A percentile compares a stretch with the other conserved stretches of the same genome.
phyloP scores from a whole-genome alignment of 2,888 invertebrate genomes.

The Phortica magna region DNA sequence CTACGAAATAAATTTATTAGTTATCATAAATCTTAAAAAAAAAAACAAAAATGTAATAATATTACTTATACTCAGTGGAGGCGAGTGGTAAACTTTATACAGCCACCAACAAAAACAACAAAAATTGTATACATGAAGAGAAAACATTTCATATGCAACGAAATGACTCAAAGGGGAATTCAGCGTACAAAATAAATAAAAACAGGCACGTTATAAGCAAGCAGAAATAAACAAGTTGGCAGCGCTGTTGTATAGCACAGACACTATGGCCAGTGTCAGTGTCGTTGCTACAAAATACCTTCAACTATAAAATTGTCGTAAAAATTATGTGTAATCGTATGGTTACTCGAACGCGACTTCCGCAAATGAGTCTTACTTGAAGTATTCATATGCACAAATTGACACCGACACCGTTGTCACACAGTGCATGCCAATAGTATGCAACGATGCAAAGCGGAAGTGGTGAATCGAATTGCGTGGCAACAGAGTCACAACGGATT shows the following conservation, averaged over 20 bases:
- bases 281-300: too few species aligned
- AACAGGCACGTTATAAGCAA: neutral
- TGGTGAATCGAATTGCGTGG: neutral
- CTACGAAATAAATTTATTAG: too few species aligned
- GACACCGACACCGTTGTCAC: neutral
- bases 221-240: neutral
- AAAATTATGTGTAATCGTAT: too few species aligned
- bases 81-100: neutral
- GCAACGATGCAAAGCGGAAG: neutral
- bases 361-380: neutral
- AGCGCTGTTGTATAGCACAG: constrained; percentile 24
- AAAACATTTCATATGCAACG: constrained; percentile 65
- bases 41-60: constrained; percentile 50
- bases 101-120: neutral
- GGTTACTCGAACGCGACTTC: neutral
- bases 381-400: neutral
- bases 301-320: too few species aligned
- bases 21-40: neutral
- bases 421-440: neutral
- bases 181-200: neutral
- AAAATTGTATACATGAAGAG: constrained; percentile 12
- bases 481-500: constrained; percentile 1
- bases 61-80: constrained; percentile 35
- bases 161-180: constrained; percentile 71
- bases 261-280: too few species aligned